Percentiles rank a stretch among this genome's conserved stretches.
These are phyloP conservation scores for Ceraclea dissimilis DNA, from an alignment of 2,888 invertebrate species.

Conservation along the genomic window DNA sequence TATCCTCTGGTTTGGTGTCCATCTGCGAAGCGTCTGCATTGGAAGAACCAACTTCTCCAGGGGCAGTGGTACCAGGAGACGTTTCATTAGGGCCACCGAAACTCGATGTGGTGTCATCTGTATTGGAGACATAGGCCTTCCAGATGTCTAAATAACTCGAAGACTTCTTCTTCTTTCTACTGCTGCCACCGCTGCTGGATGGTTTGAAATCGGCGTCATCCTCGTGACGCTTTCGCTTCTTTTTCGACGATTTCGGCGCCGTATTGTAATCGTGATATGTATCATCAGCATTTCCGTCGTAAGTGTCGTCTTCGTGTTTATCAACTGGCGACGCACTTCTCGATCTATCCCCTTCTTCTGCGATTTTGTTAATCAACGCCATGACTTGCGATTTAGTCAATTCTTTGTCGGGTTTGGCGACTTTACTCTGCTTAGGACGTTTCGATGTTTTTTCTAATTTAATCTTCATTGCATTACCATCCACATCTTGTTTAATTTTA, in stretches of 20 bases:
- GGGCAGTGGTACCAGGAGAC: not conserved
- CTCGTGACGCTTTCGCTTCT: conserved; percentile 10
- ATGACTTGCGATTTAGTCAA: conserved; percentile 8
- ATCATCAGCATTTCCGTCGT: not conserved
- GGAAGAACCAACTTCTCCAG: not conserved
- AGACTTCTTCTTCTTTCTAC: conserved; percentile 12
- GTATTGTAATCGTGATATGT: not conserved
- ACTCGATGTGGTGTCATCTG: conserved; percentile 33
- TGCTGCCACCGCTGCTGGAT: not conserved
- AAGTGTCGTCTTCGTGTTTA: not conserved
- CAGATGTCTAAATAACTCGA: conserved; percentile 6
- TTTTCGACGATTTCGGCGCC: conserved; percentile 6
- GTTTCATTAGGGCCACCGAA: conserved; percentile 32
- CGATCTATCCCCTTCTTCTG: not conserved
- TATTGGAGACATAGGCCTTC: conserved; percentile 25
- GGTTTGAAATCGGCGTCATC: conserved; percentile 5
- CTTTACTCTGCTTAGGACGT: not conserved
- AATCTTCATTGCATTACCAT: not conserved
- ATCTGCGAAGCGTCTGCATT: not conserved
- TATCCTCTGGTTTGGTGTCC: conserved; percentile 13
- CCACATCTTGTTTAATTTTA: conserved; percentile 6
- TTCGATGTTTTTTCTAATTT: not conserved
- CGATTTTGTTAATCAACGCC: conserved; percentile 8
- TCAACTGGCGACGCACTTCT: conserved; percentile 9
- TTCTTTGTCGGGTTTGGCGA: conserved; percentile 5